A percentile compares a stretch with the other conserved stretches of the same genome.
Evolutionary conservation across 2,113 vertebrate genomes (phyloP).

Genomic region (Paracanthobrama guichenoti): DNA sequence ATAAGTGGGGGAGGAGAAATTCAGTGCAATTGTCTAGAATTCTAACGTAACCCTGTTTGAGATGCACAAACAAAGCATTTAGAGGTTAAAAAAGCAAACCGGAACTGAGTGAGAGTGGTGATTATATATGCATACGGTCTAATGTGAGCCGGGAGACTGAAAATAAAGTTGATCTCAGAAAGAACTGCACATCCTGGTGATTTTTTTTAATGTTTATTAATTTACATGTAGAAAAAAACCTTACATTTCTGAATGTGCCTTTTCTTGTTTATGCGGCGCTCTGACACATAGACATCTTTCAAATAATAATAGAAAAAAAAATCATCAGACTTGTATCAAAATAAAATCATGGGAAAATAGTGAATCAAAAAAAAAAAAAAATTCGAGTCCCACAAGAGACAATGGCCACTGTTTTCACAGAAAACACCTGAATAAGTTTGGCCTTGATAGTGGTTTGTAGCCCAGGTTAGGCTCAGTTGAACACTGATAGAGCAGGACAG

Average conservation of each 20-base stretch:
- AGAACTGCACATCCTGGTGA: background rate
- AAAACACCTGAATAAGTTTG: slow-evolving; percentile 71
- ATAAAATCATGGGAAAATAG: slow-evolving; percentile 58
- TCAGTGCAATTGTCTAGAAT: background rate
- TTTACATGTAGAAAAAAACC: slow-evolving; percentile 58
- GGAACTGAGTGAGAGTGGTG: background rate
- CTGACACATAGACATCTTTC: slow-evolving; percentile 60
- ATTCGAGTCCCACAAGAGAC: slow-evolving; percentile 79
- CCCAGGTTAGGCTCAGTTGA: slow-evolving; percentile 49
- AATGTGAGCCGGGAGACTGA: background rate
- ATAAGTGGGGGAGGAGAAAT: slow-evolving; percentile 26
- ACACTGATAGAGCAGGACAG: slow-evolving; percentile 58
- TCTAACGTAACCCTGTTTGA: background rate
- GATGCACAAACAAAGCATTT: slow-evolving; percentile 18
- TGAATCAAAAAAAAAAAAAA: slow-evolving; percentile 58
- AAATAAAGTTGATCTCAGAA: background rate
- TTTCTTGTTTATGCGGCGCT: slow-evolving; percentile 53
- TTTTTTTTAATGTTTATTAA: slow-evolving; percentile 60
- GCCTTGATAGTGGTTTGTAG: slow-evolving; percentile 57
- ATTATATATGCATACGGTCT: background rate
- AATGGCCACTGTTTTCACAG: slow-evolving; percentile 78
- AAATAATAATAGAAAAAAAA: slow-evolving; percentile 52
- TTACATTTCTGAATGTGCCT: slow-evolving; percentile 45
- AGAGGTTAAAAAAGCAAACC: slow-evolving; percentile 30
- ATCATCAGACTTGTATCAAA: slow-evolving; percentile 64